Evolutionary conservation across 1,140 invertebrate genomes (phyloP), one percentile per base, ranked within the genome.

Genomic region (Pseudoatta argentina): DNA sequence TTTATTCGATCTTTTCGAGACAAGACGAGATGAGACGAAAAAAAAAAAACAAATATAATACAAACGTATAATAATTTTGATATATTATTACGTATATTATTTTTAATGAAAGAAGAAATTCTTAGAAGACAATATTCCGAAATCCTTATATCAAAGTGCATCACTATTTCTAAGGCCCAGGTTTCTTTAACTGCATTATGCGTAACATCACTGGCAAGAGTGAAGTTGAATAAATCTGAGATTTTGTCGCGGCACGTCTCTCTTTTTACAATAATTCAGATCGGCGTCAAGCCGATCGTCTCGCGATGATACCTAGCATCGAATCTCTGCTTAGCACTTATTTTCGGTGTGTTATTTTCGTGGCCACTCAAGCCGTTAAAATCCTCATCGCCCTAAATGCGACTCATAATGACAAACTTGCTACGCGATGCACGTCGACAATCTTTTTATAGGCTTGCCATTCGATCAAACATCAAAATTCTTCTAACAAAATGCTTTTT

Each of bases 301-400:
- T 81, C 78, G 55, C 66, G 78, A 71, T 71, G 64, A 81, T 81
- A 81, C 34, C 30, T 55, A 81, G 39, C 78, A 44, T 81, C 64
- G 78, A 39, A 81, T 81, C 77, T 57, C 30, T 55, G 48, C 63
- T 51, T 69, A 39, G 27, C 44, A 34, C 78, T 81, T 81, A 81
- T 81, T 81, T 71, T 81, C 64, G 53, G 78, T 71, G 64, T 27
- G 78, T 81, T 81, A 81, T 81, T 81, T 81, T 81, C 30, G 78
- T 81, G 66, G 21, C 78, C 78, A 81, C 78, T 81, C 64, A 81
- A 81, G 78, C 78, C 53, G 64, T 81, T 71, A 81, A 81, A 44
- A 81, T 81, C 66, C 34, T 64, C 78, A 71, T 71, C 78, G 51
- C 21, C 78, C 78, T 71, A 81, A 81, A 81, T 81, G 66, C 51